Conservation (phyloP, 1,140 invertebrate genomes). For the Caerostris extrusa region DNA sequence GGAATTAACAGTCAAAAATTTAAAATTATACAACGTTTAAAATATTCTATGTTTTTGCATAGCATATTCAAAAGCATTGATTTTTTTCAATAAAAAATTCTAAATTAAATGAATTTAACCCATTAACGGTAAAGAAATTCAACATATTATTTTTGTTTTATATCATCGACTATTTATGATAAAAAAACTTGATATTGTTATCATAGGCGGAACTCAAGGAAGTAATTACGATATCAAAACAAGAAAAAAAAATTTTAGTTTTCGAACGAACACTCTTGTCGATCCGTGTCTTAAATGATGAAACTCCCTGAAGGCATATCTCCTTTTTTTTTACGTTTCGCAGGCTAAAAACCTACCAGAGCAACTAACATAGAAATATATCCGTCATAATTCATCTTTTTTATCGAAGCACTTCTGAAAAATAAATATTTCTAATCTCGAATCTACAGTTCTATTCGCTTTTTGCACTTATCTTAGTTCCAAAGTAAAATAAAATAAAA, state of each 20-base stretch:
- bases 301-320: not conserved
- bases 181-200: too few relatives aligned
- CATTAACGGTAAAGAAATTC: too few relatives aligned
- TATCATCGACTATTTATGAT: too few relatives aligned
- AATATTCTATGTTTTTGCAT: too few relatives aligned
- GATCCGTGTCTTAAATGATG: not conserved
- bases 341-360: constrained; percentile 10
- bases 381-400: constrained; percentile 35
- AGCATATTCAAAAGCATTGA: too few relatives aligned
- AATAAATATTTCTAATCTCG: constrained; percentile 48
- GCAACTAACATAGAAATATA: constrained; percentile 65
- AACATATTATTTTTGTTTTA: too few relatives aligned
- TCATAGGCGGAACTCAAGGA: too few relatives aligned
- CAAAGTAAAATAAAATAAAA: not conserved
- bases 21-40: too few relatives aligned
- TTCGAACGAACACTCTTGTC: not conserved
- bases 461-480: not conserved
- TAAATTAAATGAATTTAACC: too few relatives aligned
- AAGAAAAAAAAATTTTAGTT: not conserved
- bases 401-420: not conserved
- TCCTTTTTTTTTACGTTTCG: not conserved
- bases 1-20: too few relatives aligned
- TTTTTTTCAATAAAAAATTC: too few relatives aligned
- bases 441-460: not conserved
- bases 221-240: not conserved